phyloP scores from a whole-genome alignment of 1,140 invertebrate genomes.

The Aphelenchoides besseyi region DNA sequence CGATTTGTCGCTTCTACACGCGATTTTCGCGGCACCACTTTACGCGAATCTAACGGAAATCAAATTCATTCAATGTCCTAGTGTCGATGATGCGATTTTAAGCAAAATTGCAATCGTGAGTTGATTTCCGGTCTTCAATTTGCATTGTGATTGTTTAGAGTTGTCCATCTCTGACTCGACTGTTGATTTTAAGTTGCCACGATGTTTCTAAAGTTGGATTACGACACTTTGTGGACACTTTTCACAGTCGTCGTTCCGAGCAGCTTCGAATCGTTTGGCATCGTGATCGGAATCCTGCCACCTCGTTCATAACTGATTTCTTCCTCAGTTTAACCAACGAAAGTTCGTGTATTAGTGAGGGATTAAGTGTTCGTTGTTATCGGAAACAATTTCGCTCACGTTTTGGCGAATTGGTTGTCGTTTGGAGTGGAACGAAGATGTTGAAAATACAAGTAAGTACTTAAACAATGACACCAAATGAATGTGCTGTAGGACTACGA shows the following conservation, averaged over 20 bases:
- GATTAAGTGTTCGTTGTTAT: not conserved
- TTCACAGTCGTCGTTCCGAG: slow-evolving; percentile 7
- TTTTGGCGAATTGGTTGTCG: not conserved
- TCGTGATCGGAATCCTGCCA: not conserved
- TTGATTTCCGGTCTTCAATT: not conserved
- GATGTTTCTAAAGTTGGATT: not conserved
- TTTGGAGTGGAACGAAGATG: slow-evolving; percentile 8
- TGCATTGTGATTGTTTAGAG: slow-evolving; percentile 5
- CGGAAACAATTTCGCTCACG: slow-evolving; percentile 6
- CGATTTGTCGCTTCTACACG: slow-evolving; percentile 15
- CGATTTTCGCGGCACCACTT: slow-evolving; percentile 11
- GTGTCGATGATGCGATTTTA: slow-evolving; percentile 5
- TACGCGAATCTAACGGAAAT: slow-evolving; percentile 20
- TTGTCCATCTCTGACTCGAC: slow-evolving; percentile 5
- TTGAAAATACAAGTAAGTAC: slow-evolving; percentile 6
- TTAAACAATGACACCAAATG: not conserved
- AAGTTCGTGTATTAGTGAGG: not conserved
- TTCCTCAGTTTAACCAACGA: not conserved
- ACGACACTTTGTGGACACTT: slow-evolving; percentile 13
- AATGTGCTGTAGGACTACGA: slow-evolving; percentile 15
- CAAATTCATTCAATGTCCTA: slow-evolving; percentile 22
- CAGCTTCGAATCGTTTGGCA: slow-evolving; percentile 12
- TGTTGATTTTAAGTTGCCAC: not conserved
- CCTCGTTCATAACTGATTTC: slow-evolving; percentile 8
- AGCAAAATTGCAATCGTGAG: slow-evolving; percentile 12